Base-by-base conservation (phyloP, 1,140 invertebrate species). In the silkworm (Bombyx mori) region DNA sequence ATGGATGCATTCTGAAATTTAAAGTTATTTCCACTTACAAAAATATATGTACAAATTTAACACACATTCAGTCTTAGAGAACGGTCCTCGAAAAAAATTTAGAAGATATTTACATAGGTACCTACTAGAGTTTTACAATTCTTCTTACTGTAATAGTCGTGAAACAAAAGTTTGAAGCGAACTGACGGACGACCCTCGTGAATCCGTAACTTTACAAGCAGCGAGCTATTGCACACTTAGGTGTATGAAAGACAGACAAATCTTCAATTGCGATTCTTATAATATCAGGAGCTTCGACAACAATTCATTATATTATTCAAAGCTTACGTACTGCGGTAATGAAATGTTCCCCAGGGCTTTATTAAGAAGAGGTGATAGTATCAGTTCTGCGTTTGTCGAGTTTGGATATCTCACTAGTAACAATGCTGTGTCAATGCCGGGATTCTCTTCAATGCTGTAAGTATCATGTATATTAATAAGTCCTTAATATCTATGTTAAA, bases 391-490 rank as follows among this genome's bases (percentile, higher is more conserved):
- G 71, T 81, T 86, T 56, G 79, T 80, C 7, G 82, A 85, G 58
- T 88, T 88, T 42, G 87, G 84, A 65, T 87, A 88, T 53, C 84
- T 72, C 1, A 88, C 78, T 35, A 88, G 67, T 44, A 88, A 58
- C 42, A 88, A 64, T 18, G 87, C 87, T 62, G 82, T 80, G 58
- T 88, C 87, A 59, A 83, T 77, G 8, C 84, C 85, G 57, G 87
- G 87, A 63, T 88, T 88, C 66, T 84, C 70, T 54, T 80, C 75
- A 60, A 64, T 67, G 54, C 85, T 88, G 66, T 52, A 79, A 82
- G 26, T 35, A 35, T 5, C 26, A 35, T 35, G 26, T 35, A 3
- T 35, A 35, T 35, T 35, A 35, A 35, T 35, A 35, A 1, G 2
- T 35, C 4, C 2, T 35, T 35, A 35, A 35, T 35, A 35, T 35